These are phyloP conservation scores for Eurois occulta DNA, from an alignment of 2,888 invertebrate species.

Conservation along the genomic window DNA sequence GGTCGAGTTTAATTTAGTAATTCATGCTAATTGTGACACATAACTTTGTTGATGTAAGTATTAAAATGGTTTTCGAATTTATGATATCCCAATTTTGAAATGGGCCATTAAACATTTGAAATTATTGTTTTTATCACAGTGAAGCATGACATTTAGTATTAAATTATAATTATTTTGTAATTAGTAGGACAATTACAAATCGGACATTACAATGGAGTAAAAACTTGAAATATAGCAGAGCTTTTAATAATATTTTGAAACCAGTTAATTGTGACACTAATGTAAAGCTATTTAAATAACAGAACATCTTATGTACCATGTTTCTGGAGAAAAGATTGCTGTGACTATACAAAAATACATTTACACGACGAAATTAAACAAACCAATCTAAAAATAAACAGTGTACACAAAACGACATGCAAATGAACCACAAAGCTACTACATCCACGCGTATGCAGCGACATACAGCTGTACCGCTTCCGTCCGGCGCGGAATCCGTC, in stretches of 20 bases:
- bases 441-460: conserved; percentile 23
- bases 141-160: conserved; percentile 12
- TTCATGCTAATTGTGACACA: not conserved
- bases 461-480: conserved; percentile 66
- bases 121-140: not conserved
- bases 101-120: not conserved
- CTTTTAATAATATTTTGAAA: not conserved
- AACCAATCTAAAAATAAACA: not conserved
- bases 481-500: conserved; percentile 17
- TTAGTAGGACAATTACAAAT: not conserved
- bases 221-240: not conserved
- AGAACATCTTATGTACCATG: not conserved
- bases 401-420: conserved; percentile 41
- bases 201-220: conserved; percentile 1
- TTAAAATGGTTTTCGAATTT: not conserved
- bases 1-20: not conserved
- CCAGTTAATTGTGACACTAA: not conserved
- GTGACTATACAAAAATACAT: not conserved
- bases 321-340: not conserved
- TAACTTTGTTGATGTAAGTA: not conserved
- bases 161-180: conserved; percentile 1
- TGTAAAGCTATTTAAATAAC: not conserved
- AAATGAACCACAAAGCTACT: conserved; percentile 34
- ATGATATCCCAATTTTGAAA: not conserved
- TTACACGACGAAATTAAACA: not conserved